phyloP scores from a whole-genome alignment of 1,140 invertebrate genomes.

The Sitobion miscanthi region DNA sequence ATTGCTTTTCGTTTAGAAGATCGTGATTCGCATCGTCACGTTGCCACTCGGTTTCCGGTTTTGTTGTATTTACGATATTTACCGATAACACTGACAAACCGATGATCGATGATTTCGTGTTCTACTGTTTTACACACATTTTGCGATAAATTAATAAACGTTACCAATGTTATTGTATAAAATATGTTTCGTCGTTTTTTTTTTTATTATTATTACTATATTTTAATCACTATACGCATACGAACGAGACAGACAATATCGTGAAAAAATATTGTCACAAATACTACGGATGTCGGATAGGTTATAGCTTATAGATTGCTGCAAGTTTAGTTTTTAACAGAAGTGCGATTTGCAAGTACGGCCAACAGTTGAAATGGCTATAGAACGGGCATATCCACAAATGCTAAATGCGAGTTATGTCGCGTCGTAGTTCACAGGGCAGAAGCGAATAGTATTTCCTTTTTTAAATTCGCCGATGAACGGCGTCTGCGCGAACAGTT shows the following conservation, averaged over 20 bases:
- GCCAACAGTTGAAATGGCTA: too few relatives aligned
- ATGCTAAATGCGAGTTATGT: neutral
- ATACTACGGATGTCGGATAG: too few relatives aligned
- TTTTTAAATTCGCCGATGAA: neutral
- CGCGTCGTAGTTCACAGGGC: too few relatives aligned
- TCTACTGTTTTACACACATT: neutral
- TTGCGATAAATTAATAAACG: neutral
- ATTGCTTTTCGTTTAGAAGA: neutral
- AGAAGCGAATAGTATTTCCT: too few relatives aligned
- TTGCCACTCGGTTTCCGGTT: neutral
- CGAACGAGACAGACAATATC: too few relatives aligned
- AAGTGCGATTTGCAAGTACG: too few relatives aligned
- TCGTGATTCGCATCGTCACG: too few relatives aligned
- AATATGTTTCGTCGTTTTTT: neutral
- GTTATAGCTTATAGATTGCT: too few relatives aligned
- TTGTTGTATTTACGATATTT: neutral
- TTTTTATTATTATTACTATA: neutral
- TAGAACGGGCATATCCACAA: too few relatives aligned
- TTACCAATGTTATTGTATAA: neutral
- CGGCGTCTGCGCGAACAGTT: neutral
- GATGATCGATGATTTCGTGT: neutral
- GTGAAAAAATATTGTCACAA: neutral
- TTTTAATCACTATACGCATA: neutral
- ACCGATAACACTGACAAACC: too few relatives aligned
- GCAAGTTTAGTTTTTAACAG: too few relatives aligned